Evolutionary conservation across 2,888 invertebrate species (phyloP).

Genomic region (Erebia palarica): DNA sequence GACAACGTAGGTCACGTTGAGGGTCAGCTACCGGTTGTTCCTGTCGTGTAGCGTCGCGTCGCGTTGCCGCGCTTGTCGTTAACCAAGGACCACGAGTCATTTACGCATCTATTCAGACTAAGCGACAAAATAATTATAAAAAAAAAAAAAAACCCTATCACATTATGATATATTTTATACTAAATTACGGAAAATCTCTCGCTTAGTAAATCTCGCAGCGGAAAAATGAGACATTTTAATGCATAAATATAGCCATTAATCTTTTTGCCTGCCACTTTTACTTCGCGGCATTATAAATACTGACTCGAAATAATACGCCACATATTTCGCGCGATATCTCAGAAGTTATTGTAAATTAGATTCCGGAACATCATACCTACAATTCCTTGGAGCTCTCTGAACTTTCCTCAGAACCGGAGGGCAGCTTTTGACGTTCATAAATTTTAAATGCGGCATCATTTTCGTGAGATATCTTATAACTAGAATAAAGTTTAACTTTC

Average conservation of each 20-base stretch:
- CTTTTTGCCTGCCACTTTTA: conserved; percentile 22
- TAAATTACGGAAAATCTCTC: conserved; percentile 22
- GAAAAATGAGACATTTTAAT: conserved; percentile 29
- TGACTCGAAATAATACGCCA: conserved; percentile 33
- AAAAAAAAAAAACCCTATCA: conserved; percentile 3
- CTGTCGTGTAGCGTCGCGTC: too few relatives aligned
- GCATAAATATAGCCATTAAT: conserved; percentile 27
- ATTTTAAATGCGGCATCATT: conserved; percentile 41
- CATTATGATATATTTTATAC: conserved; percentile 18
- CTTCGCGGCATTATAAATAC: conserved; percentile 29
- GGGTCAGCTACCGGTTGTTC: too few relatives aligned
- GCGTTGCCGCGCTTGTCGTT: too few relatives aligned
- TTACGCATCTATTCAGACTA: not conserved
- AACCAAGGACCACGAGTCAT: too few relatives aligned
- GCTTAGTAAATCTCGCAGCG: conserved; percentile 23
- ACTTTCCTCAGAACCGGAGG: conserved; percentile 35
- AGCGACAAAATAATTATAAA: conserved; percentile 11
- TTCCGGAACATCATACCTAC: conserved; percentile 41
- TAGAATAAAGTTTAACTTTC: conserved; percentile 23
- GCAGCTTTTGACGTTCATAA: conserved; percentile 44
- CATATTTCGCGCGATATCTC: conserved; percentile 40
- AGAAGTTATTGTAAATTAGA: conserved; percentile 43
- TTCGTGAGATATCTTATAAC: conserved; percentile 33
- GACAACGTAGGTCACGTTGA: too few relatives aligned
- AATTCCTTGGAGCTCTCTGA: conserved; percentile 39